Base-by-base conservation (phyloP, 2,888 invertebrate genomes). In the Cyclophora punctaria region DNA sequence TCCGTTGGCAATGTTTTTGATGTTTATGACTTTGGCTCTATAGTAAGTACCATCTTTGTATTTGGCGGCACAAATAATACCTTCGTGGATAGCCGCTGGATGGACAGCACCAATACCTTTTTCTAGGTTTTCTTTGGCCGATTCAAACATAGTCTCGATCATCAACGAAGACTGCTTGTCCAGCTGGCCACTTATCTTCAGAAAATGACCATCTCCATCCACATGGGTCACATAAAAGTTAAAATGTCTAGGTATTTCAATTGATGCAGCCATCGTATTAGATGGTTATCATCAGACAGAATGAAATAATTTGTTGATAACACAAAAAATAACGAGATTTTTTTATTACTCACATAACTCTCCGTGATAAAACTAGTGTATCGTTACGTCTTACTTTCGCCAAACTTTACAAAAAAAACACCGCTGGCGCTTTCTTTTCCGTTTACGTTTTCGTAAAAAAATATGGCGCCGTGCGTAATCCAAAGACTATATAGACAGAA, bases 101-200 rank as follows among this genome's bases (percentile, higher is more conserved):
- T 89, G 69, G 72, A 91, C 73, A 63, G 86, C 59, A 56, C 86
- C 79, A 63, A 87, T 69, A 55, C 87, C 80, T 66, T 83, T 73
- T 74, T 86, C 87, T 48, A 87, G 75, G 62, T 78, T 81, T 46
- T 80, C 83, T 43, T 75, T 71, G 4, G 86, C 78, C 33, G 70
- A 57, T 51, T 80, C 70, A 52, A 89, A 85, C 45, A 87, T 62
- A 51, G 87, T 88, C 67, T 93, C 92, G 46, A 93, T 77, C 69
- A 87, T 85, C 49, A 90, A 70, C 1, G 90, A 89, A 44, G 89
- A 75, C 54, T 84, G 81, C 63, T 91, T 90, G 64, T 93, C 91
- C 0, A 89, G 80, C 76, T 95, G 95, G 35, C 93, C 95, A 86
- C 92, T 93, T 69, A 95, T 85, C 82, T 91, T 93, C 53, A 95